Evolutionary conservation across 2,797 vertebrate genomes (phyloP).

Genomic region (Malacoctenus gilli): DNA sequence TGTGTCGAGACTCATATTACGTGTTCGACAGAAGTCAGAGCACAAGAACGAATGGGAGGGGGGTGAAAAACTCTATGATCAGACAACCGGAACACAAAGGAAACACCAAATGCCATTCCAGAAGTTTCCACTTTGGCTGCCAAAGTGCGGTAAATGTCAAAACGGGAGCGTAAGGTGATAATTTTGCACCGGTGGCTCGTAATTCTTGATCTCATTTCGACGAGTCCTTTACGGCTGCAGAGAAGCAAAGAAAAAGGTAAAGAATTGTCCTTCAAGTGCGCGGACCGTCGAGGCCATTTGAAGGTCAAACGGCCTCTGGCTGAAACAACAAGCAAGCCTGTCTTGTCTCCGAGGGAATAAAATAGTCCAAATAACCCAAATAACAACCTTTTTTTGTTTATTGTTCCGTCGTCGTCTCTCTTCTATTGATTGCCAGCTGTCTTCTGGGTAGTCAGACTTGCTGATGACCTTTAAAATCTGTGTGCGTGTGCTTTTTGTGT

Average conservation of each 20-base stretch:
- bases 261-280: constrained; percentile 27
- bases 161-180: constrained; percentile 3
- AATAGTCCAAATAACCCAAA: constrained; percentile 51
- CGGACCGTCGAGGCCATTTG: constrained; percentile 52
- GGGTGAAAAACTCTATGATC: constrained; percentile 32
- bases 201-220: constrained; percentile 34
- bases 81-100: constrained; percentile 10
- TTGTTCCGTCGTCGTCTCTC: constrained; percentile 56
- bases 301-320: too few relatives aligned
- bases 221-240: constrained; percentile 21
- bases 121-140: background rate
- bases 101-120: constrained; percentile 18
- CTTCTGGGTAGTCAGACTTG: constrained; percentile 65
- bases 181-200: background rate
- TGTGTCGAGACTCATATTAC: constrained; percentile 9
- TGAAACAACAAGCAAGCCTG: constrained; percentile 52
- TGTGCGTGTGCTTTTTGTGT: constrained; percentile 22
- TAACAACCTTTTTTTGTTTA: constrained; percentile 49
- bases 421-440: constrained; percentile 77
- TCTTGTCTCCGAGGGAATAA: constrained; percentile 52
- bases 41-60: background rate
- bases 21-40: constrained; percentile 29
- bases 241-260: constrained; percentile 15
- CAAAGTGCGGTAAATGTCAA: constrained; percentile 5
- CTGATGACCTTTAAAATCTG: constrained; percentile 77